Conservation (phyloP, 1,140 invertebrate genomes). For the Musca domestica region DNA sequence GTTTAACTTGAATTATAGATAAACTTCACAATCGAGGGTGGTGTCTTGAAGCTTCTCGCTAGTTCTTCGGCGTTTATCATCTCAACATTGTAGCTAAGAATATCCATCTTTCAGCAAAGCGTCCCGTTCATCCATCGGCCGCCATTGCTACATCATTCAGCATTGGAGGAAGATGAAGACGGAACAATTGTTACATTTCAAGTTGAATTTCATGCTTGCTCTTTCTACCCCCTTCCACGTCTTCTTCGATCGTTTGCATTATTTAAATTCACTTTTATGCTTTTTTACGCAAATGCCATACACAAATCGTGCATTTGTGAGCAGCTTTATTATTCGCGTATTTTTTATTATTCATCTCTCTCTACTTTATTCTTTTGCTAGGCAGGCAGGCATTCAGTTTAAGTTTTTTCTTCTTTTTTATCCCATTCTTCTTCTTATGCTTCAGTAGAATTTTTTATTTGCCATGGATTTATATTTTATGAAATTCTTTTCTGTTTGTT, state of each 20-base stretch:
- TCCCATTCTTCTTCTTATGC: background rate
- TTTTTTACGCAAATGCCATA: background rate
- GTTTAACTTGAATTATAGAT: background rate
- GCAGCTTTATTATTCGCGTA: background rate
- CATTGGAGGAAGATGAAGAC: background rate
- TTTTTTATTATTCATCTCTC: background rate
- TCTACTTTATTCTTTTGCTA: background rate
- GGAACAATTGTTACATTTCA: constrained; percentile 5
- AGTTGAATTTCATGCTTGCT: background rate
- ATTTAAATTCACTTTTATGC: constrained; percentile 8
- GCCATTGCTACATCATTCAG: no score
- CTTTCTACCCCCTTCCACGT: background rate
- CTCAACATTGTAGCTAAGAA: no score
- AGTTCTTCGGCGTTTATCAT: no score
- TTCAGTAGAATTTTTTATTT: background rate
- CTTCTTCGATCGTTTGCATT: background rate
- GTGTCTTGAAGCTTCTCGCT: no score
- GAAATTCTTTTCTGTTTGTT: no score
- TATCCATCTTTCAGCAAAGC: no score
- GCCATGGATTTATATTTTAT: no score
- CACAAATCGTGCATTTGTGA: background rate
- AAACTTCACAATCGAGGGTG: background rate
- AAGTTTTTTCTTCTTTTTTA: background rate
- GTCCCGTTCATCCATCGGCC: no score
- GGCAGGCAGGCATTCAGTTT: background rate